Percentiles rank a stretch among this genome's conserved stretches.
phyloP scores from a whole-genome alignment of 2,888 invertebrate genomes.

The Chymomyza procnemis region DNA sequence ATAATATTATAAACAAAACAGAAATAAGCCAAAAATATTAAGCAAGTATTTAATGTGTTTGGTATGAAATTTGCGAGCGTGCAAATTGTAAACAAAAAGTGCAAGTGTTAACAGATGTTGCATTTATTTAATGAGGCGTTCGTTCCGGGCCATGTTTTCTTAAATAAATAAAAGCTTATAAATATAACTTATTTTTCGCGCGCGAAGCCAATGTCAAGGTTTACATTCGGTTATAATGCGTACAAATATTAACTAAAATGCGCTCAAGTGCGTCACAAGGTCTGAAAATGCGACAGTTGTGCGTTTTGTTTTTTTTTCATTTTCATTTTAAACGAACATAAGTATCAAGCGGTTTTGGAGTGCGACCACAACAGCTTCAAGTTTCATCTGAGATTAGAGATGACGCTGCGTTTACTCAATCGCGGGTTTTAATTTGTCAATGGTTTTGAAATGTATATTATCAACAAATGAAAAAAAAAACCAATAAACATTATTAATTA shows the following conservation, averaged over 20 bases:
- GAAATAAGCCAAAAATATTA: constrained; percentile 3
- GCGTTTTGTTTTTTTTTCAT: constrained; percentile 23
- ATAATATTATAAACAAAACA: neutral
- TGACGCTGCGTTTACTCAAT: constrained; percentile 22
- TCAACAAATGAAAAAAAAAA: constrained; percentile 37
- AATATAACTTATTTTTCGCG: constrained; percentile 28
- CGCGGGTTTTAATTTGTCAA: constrained; percentile 68
- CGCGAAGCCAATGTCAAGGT: constrained; percentile 45
- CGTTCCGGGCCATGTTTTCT: constrained; percentile 40
- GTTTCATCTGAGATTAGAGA: constrained; percentile 32
- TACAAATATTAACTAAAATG: neutral
- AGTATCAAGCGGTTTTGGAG: constrained; percentile 3
- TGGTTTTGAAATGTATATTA: constrained; percentile 64
- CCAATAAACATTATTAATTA: constrained; percentile 56
- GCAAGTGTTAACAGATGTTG: constrained; percentile 59
- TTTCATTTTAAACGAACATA: constrained; percentile 21
- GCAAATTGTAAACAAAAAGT: constrained; percentile 56
- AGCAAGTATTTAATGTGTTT: constrained; percentile 43
- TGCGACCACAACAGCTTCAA: constrained; percentile 40
- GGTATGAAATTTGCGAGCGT: constrained; percentile 33
- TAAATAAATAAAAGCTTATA: constrained; percentile 44
- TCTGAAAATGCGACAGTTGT: constrained; percentile 52
- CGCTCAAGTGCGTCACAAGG: constrained; percentile 53
- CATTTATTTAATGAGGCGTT: constrained; percentile 54
- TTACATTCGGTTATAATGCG: constrained; percentile 11